Conservation (phyloP, 2,888 invertebrate species). For the Nephrotoma guestfalica region DNA sequence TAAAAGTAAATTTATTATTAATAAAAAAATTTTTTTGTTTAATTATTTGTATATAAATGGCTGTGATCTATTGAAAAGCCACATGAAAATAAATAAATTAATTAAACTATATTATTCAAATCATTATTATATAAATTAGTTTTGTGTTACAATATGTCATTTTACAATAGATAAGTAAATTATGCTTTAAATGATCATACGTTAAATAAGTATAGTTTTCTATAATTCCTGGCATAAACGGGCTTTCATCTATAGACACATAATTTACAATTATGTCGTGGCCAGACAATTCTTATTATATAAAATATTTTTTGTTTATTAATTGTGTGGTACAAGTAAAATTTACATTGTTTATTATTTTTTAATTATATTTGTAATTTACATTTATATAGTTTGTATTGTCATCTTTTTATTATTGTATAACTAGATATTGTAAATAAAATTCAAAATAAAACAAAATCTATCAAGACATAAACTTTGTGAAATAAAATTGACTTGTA, state of each 20-base stretch:
- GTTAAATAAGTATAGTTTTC: neutral
- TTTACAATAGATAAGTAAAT: neutral
- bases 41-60: neutral
- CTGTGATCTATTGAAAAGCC: neutral
- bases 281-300: neutral
- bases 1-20: neutral
- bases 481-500: neutral
- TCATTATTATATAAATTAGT: neutral
- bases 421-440: neutral
- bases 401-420: neutral
- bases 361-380: neutral
- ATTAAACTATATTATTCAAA: neutral
- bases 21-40: neutral
- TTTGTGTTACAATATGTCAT: neutral
- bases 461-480: neutral
- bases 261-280: neutral
- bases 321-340: neutral
- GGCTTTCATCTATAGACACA: no score
- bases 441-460: neutral
- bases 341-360: neutral
- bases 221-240: neutral
- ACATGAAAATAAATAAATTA: neutral
- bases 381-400: neutral
- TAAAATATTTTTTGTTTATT: neutral
- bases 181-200: neutral